Base-by-base conservation (phyloP, 1,140 invertebrate species). In the Drosophila mojavensis region DNA sequence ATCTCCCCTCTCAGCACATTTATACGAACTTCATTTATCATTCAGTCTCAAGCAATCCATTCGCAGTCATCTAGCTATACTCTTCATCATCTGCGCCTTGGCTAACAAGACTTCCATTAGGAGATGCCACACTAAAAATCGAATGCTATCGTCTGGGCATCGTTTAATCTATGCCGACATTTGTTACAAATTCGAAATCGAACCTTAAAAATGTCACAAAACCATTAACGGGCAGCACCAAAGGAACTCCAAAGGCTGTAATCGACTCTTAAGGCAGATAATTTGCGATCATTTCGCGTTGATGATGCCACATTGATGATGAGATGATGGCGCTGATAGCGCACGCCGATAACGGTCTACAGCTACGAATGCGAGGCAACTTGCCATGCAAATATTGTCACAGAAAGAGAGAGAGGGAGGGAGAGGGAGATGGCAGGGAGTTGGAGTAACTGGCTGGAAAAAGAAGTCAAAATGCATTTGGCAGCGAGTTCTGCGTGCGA, bases 231-330 rank as follows among this genome's bases (percentile, higher is more conserved):
- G 20, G n/a, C 50, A 66, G 58, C 62, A 36, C 61, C 26, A 39
- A 43, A 66, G 58, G 51, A 59, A 47, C 68, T 39, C 15, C 4
- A 30, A n/a, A 20, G 7, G n/a, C 17, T 61, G 9, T 39, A 55
- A 17, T 63, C 39, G 30, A 48, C 78, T 82, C 66, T 70, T 85
- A 81, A 76, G 56, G 79, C 67, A 72, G 77, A 81, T 86, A 86
- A 86, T 86, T 86, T 86, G 82, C 82, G 79, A 86, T 80, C 82
- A 86, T 86, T 86, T 80, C 82, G 71, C 79, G 70, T 86, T 88
- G 82, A 86, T 86, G 82, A 80, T 68, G 71, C 71, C 79, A 81
- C 78, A 83, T 83, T 78, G 82, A 85, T 86, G 82, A 86, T 71
- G 82, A 81, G 81, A 81, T 85, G 81, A 86, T 85, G 81, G 82